Evolutionary conservation across 2,888 invertebrate species (phyloP), one percentile per base, ranked within the genome.

Genomic region (Caenorhabditis afra): DNA sequence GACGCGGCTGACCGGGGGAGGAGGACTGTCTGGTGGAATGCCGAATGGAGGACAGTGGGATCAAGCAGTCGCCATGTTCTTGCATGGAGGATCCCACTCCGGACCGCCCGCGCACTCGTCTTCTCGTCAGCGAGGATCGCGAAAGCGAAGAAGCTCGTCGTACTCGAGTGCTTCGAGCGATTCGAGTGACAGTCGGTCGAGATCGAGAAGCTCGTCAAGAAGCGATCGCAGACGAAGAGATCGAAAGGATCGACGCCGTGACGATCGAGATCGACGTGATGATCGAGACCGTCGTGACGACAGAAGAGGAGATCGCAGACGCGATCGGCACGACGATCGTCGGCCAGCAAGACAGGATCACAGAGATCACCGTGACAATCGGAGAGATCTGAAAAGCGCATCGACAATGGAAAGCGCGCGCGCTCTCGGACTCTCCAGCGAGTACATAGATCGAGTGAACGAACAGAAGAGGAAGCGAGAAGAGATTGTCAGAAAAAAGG

Each of bases 401-500:
- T 55, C 55, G 4, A 57, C 79, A 7, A 70, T 80, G 2, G 89
- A 89, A 70, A 86, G 87, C 50, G 89, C 87, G 0, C 82, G 85
- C 57, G 88, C 87, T 3, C 70, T 89, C 12, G 90, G 90, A 0
- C 68, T 90, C 0, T 87, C 88, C 44, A 79, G 79, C n/a, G 88
- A 88, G 18, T 90, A 90, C 58, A 75, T 90, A 50, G 49, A 74
- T 23, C 85, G 85, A 65, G 59, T 90, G 29, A 89, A 90, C 55
- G 87, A 90, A 47, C 90, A 90, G 73, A 86, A 88, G 70, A 70
- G 81, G 45, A 67, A 79, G 23, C 75, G 89, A 0, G 89, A 89
- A 23, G 86, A 88, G 74, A 74, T 87, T n/a, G 50, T 83, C 0
- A 57, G 80, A 7, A 66, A 74, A 44, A 89, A 89, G 62, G 84